Conservation (phyloP, 2,888 invertebrate genomes). For the Drosophila differens region DNA sequence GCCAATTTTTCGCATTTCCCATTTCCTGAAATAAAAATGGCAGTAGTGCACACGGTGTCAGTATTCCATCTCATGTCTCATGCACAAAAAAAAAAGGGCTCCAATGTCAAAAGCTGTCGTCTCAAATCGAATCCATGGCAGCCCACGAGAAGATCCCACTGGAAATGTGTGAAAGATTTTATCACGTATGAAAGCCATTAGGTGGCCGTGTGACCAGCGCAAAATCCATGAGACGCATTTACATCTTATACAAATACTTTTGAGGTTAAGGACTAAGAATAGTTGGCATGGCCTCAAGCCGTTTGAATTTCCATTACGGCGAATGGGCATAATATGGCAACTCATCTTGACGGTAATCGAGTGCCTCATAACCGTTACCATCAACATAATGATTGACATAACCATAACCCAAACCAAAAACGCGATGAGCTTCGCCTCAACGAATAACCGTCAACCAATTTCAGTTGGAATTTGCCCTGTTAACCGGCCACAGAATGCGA, state of each 20-base stretch:
- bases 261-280: constrained; percentile 31
- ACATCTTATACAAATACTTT: constrained; percentile 24
- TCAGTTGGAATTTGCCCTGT: constrained; percentile 33
- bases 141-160: not conserved
- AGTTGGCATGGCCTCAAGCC: constrained; percentile 45
- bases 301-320: constrained; percentile 63
- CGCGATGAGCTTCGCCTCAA: constrained; percentile 34
- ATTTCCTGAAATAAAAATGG: constrained; percentile 18
- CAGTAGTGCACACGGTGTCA: constrained; percentile 17
- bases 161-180: constrained; percentile 54
- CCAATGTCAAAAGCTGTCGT: constrained; percentile 44
- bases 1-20: constrained; percentile 52
- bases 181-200: constrained; percentile 68
- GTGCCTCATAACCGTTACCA: constrained; percentile 68
- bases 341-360: constrained; percentile 71
- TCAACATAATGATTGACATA: constrained; percentile 75
- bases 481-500: constrained; percentile 46
- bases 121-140: constrained; percentile 12
- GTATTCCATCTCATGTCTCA: constrained; percentile 19
- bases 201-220: constrained; percentile 28
- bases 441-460: constrained; percentile 47
- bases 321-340: constrained; percentile 64
- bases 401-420: constrained; percentile 65
- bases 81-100: constrained; percentile 24
- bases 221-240: constrained; percentile 41